Conservation (phyloP, 2,113 vertebrate species). For the Phalacrocorax pelagicus region DNA sequence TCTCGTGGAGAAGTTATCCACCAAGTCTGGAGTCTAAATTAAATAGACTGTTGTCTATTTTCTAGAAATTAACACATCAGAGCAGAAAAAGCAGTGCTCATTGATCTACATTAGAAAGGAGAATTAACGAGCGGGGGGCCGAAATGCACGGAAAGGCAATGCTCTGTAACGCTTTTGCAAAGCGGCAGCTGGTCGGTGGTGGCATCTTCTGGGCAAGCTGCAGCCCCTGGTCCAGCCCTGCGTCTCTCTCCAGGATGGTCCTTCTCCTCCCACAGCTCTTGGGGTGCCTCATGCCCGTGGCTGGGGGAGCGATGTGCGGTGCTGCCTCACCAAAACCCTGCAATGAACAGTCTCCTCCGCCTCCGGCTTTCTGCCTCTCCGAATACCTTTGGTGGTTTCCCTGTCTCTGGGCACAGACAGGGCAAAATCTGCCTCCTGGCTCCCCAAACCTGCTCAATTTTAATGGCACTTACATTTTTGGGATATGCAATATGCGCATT, state of each 20-base stretch:
- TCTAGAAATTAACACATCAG: constrained; percentile 23
- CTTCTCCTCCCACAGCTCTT: neutral
- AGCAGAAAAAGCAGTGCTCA: neutral
- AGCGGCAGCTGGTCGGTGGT: neutral
- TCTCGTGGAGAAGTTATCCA: neutral
- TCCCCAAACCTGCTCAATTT: neutral
- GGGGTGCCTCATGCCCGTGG: neutral
- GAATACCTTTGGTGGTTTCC: neutral
- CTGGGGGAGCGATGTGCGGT: accelerated
- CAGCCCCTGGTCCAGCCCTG: neutral
- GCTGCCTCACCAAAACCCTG: accelerated
- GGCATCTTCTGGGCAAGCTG: neutral
- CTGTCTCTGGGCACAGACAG: neutral
- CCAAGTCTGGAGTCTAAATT: neutral
- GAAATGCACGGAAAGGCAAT: neutral
- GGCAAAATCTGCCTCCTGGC: neutral
- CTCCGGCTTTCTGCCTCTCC: neutral
- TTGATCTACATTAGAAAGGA: neutral
- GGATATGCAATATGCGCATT: accelerated
- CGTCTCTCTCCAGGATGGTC: accelerated
- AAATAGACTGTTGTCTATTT: neutral
- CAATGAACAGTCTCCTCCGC: accelerated
- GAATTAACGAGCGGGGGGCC: neutral
- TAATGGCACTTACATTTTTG: neutral
- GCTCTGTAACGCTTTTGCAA: neutral